Conservation (phyloP, 2,797 vertebrate genomes). For the Clangula hyemalis region DNA sequence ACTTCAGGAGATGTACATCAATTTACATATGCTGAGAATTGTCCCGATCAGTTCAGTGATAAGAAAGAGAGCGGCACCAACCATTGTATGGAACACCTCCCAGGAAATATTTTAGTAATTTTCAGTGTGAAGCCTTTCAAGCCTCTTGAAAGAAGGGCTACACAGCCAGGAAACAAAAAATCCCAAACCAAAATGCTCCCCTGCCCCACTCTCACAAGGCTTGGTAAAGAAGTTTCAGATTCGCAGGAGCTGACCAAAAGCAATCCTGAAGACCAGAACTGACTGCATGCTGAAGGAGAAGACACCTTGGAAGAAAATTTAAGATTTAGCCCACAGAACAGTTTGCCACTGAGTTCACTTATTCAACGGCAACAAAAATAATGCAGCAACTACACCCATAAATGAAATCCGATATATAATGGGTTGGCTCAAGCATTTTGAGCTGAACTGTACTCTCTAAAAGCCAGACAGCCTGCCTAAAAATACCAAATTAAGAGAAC, state of each 20-base stretch:
- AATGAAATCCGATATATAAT: slow-evolving; percentile 17
- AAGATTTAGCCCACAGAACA: background rate
- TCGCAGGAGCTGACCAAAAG: background rate
- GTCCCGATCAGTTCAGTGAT: background rate
- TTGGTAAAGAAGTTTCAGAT: background rate
- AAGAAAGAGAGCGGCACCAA: background rate
- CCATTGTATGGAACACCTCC: background rate
- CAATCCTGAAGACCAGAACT: background rate
- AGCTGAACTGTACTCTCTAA: background rate
- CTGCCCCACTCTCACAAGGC: background rate
- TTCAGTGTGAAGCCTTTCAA: background rate
- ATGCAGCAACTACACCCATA: background rate
- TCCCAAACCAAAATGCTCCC: background rate
- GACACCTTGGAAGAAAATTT: background rate
- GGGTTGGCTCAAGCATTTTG: slow-evolving; percentile 22
- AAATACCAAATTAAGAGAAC: background rate
- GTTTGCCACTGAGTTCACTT: background rate
- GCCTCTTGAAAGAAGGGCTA: background rate
- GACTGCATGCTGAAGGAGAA: background rate
- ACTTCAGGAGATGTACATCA: background rate
- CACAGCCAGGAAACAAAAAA: fast-evolving
- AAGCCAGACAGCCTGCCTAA: background rate
- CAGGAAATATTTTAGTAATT: background rate
- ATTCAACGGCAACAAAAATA: slow-evolving; percentile 14
- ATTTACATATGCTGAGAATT: background rate